Conservation (phyloP, 2,888 invertebrate genomes). For the Drepanosiphum platanoidis region DNA sequence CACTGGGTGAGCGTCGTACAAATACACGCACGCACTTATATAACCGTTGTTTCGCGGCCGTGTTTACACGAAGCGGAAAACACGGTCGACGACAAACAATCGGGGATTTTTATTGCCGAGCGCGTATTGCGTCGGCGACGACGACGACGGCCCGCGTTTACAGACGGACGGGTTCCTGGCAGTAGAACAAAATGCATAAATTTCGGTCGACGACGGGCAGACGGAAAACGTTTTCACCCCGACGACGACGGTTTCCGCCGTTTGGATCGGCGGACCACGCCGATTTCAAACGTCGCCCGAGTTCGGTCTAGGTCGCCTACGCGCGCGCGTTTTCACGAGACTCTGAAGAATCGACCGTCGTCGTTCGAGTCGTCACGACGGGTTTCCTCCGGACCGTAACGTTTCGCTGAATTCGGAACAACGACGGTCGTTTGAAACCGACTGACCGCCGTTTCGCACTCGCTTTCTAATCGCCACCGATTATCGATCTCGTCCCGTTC, state of each 20-base stretch:
- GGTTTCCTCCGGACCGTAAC: not conserved
- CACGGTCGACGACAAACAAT: constrained; percentile 35
- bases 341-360: too few species aligned
- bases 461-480: not conserved
- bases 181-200: constrained; percentile 18
- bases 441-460: not conserved
- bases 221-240: not conserved
- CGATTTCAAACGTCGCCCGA: not conserved
- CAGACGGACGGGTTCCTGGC: constrained; percentile 1
- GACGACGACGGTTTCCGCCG: not conserved
- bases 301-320: too few species aligned
- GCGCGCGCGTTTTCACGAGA: too few species aligned
- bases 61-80: constrained; percentile 10
- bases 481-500: not conserved
- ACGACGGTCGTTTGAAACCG: not conserved
- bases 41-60: not conserved
- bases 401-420: not conserved
- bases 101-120: not conserved
- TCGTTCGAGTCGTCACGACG: not conserved
- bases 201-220: constrained; percentile 32
- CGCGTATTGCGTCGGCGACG: not conserved
- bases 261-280: not conserved
- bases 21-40: too few species aligned
- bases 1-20: too few species aligned
- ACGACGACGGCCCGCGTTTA: not conserved